Percentiles rank a stretch among this genome's conserved stretches.
These are phyloP conservation scores for Astur gentilis DNA, from an alignment of 2,113 vertebrate genomes.

Conservation along the genomic window DNA sequence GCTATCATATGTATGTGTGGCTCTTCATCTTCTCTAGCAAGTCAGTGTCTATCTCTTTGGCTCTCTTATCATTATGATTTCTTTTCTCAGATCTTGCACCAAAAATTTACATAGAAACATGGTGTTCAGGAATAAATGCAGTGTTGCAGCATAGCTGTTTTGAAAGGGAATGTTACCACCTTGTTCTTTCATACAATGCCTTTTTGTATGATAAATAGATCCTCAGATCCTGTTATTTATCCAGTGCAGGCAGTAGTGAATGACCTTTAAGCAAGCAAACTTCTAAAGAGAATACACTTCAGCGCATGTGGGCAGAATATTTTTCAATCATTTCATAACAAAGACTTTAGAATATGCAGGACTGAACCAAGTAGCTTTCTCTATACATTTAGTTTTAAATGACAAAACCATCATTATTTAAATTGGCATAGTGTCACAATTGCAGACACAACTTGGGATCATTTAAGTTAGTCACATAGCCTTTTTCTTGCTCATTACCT, in stretches of 20 bases:
- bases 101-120: background rate
- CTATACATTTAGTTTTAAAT: background rate
- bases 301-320: background rate
- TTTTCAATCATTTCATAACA: background rate
- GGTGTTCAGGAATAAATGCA: background rate
- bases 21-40: background rate
- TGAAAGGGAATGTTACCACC: background rate
- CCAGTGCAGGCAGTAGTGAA: background rate
- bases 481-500: background rate
- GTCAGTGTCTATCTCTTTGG: background rate
- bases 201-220: background rate
- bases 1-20: no score
- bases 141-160: background rate
- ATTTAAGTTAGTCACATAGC: background rate
- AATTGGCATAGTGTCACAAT: background rate
- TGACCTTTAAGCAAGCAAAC: background rate
- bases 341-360: background rate
- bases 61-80: background rate
- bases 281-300: background rate
- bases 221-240: background rate
- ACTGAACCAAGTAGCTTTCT: background rate
- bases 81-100: background rate
- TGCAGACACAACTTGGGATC: background rate
- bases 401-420: background rate
- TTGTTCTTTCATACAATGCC: background rate